These are phyloP conservation scores for Eurypyga helias DNA, from an alignment of 2,113 vertebrate species.

Conservation along the genomic window DNA sequence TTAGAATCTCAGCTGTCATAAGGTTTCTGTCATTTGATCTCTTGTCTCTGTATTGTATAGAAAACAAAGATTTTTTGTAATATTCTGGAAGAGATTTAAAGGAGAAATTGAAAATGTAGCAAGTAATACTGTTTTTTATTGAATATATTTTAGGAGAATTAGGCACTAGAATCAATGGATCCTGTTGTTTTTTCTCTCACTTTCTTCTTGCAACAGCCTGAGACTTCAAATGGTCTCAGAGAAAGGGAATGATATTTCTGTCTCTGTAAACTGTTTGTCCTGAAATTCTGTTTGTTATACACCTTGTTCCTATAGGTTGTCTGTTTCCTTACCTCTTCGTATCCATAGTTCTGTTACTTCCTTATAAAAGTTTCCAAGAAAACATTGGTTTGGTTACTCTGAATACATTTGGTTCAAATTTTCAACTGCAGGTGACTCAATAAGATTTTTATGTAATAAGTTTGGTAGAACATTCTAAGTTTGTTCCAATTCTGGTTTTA, in stretches of 20 bases:
- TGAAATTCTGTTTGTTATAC: not conserved
- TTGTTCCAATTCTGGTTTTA: not conserved
- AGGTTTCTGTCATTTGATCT: not conserved
- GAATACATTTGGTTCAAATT: not conserved
- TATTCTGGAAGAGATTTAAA: not conserved
- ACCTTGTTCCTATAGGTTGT: not conserved
- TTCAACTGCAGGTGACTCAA: not conserved
- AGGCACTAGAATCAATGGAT: not conserved
- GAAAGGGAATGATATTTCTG: not conserved
- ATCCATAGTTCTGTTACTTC: not conserved
- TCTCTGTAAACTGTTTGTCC: not conserved
- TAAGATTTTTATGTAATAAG: not conserved
- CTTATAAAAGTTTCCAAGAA: not conserved
- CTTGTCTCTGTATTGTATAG: not conserved
- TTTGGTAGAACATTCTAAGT: not conserved
- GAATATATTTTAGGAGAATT: not conserved
- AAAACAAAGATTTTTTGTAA: not conserved
- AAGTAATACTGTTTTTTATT: not conserved
- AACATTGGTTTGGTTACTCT: not conserved
- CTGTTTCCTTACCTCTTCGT: not conserved
- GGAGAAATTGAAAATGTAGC: not conserved
- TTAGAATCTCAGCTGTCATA: not conserved
- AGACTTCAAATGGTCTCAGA: not conserved
- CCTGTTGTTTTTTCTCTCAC: not conserved
- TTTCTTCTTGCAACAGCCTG: not conserved